Evolutionary conservation across 2,113 vertebrate genomes (phyloP), one percentile per base, ranked within the genome.

Genomic region (Plecturocebus donacophilus): DNA sequence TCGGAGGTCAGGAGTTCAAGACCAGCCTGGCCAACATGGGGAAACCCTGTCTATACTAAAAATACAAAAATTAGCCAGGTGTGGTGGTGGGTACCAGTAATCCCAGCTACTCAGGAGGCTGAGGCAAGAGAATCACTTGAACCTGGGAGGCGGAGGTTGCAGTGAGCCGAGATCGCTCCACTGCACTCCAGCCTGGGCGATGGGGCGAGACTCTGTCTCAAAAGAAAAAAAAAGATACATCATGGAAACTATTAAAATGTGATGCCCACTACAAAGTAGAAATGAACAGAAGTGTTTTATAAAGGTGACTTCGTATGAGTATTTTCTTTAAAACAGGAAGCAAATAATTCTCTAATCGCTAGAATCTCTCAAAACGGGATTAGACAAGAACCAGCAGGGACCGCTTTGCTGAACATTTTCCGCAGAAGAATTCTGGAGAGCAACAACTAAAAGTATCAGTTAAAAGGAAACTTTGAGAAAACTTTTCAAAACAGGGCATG

Each of bases 291-390:
- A 38, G 2, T 1, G 58, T 3, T 64, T 52, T n/a, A 7, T 1
- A 61, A 47, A 0, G 8, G 40, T 21, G 23, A 23, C 40, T 42
- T 42, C 68, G 66, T 11, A 16, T 0, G 23, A 42, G 5, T 38
- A 20, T 45, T 54, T 90, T 54, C 85, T 61, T 49, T 91, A 42
- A 30, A 75, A 35, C 25, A 56, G 71, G 32, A 90, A 92, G 58
- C 52, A 85, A 94, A 90, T 86, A 21, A 80, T 96, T 94, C 96
- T 71, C 17, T 35, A 80, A 32, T 97, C 83, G 23, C 89, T 71
- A 85, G 93, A 94, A 75, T n/a, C 71, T 64, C 64, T 89, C 82
- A 77, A 35, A 91, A 75, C 86, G 58, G 71, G 64, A 19, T 82
- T 92, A 97, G 95, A 90, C 17, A 56, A 42, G 54, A 0, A 5